Evolutionary conservation across 2,797 vertebrate genomes (phyloP), one percentile per base, ranked within the genome.

Genomic region (Parauchenoglanis ngamensis): DNA sequence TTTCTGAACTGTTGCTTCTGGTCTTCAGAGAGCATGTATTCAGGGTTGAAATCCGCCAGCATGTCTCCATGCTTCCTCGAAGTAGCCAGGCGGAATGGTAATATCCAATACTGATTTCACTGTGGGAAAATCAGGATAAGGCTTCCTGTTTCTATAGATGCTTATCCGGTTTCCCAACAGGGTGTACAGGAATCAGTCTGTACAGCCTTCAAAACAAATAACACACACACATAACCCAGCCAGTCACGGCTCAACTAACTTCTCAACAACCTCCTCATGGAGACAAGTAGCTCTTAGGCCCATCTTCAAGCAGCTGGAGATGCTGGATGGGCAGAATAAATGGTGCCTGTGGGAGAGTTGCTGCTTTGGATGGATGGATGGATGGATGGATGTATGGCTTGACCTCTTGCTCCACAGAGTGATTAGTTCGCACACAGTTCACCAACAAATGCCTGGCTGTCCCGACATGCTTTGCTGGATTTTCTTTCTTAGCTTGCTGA

Each of bases 121-220:
- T 93, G 91, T 95, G 94, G 94, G 94, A 96, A 95, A 94, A 90
- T 87, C 91, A 89, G 96, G 95, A 94, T 91, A 94, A 92, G 93
- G 94, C 93, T 95, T 96, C 95, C 96, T 96, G 95, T 92, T 15
- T 88, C 93, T 92, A 92, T 91, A 91, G 93, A 94, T 92, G 87
- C 93, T 81, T 46, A 94, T 96, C 95, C 94, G 93, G 92, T 94
- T 95, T 95, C 94, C 94, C 94, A 93, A 94, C 92, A 83, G 91
- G 78, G 89, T 93, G 85, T 90, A 90, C 87, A 80, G 89, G 91
- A 87, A 92, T 91, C 77, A 13, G 93, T 90, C 92, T 93, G 91
- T 92, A 89, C 87, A 78, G 87, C 87, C 89, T 85, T 90, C 82
- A 35, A 88, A 89, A 88, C 86, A 91, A 90, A 72, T 87, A 73